Conservation (phyloP, 2,888 invertebrate genomes). For the Cotesia congregata region DNA sequence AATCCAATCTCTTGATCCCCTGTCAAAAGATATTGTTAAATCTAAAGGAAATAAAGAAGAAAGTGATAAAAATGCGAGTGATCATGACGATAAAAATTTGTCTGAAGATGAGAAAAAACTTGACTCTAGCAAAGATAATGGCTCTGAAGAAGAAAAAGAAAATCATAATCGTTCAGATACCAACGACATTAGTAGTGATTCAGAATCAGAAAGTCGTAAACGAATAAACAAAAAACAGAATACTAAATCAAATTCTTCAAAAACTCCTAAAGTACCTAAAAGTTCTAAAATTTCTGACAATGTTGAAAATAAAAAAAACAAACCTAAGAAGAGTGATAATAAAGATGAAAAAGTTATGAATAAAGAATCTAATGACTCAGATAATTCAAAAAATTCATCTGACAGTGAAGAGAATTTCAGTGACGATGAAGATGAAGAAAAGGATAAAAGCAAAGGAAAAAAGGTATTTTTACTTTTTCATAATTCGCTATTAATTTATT, state of each 20-base stretch:
- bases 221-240: not conserved
- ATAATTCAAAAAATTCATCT: constrained; percentile 24
- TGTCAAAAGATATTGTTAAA: constrained; percentile 41
- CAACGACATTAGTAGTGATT: not conserved
- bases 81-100: constrained; percentile 25
- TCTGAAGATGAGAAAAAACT: constrained; percentile 46
- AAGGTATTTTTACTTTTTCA: constrained; percentile 28
- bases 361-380: not conserved
- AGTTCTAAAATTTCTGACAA: not conserved
- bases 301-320: constrained; percentile 22
- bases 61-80: constrained; percentile 41
- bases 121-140: not conserved
- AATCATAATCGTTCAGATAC: constrained; percentile 6
- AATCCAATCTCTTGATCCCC: not conserved
- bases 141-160: not conserved
- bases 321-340: not conserved
- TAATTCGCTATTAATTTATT: constrained; percentile 43
- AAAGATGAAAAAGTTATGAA: not conserved
- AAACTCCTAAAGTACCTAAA: not conserved
- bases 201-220: not conserved
- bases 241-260: not conserved
- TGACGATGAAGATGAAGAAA: constrained; percentile 31
- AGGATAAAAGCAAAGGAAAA: constrained; percentile 22
- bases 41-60: constrained; percentile 45
- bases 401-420: constrained; percentile 21